phyloP scores from a whole-genome alignment of 92 coral and sea anemone species.

The Epizoanthus stellaris region DNA sequence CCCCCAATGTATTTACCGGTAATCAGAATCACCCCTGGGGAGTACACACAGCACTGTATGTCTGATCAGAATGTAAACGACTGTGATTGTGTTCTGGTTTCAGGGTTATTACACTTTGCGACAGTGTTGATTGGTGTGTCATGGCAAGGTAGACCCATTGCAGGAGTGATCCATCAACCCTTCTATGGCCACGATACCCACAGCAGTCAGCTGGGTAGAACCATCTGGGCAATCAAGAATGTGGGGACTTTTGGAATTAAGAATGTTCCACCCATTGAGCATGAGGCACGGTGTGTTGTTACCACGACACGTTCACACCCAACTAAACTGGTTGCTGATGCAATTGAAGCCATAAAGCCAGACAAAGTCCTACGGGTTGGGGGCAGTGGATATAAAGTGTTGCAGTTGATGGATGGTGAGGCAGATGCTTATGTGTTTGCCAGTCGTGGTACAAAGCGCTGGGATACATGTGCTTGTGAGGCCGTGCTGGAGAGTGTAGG shows the following conservation, averaged over 20 bases:
- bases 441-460: slow-evolving; percentile 89
- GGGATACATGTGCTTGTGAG: slow-evolving; percentile 99
- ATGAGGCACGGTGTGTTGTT: slow-evolving; percentile 74
- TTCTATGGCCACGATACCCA: slow-evolving; percentile 78
- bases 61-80: not conserved
- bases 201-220: slow-evolving; percentile 70
- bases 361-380: slow-evolving; percentile 83
- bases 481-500: slow-evolving; percentile 89
- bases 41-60: no score
- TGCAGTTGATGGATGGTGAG: slow-evolving; percentile 80
- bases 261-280: slow-evolving; percentile 49
- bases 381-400: slow-evolving; percentile 92
- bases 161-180: slow-evolving; percentile 97
- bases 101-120: slow-evolving; percentile 88
- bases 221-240: slow-evolving; percentile 92
- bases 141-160: slow-evolving; percentile 83
- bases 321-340: slow-evolving; percentile 74
- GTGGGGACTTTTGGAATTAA: slow-evolving; percentile 91
- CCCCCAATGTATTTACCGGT: no score
- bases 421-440: slow-evolving; percentile 98
- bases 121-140: slow-evolving; percentile 97
- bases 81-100: not conserved
- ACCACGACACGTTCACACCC: slow-evolving; percentile 93
- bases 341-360: slow-evolving; percentile 96
- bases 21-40: no score